Conservation (phyloP, 2,888 invertebrate species). For the Conops quadrifasciatus region DNA sequence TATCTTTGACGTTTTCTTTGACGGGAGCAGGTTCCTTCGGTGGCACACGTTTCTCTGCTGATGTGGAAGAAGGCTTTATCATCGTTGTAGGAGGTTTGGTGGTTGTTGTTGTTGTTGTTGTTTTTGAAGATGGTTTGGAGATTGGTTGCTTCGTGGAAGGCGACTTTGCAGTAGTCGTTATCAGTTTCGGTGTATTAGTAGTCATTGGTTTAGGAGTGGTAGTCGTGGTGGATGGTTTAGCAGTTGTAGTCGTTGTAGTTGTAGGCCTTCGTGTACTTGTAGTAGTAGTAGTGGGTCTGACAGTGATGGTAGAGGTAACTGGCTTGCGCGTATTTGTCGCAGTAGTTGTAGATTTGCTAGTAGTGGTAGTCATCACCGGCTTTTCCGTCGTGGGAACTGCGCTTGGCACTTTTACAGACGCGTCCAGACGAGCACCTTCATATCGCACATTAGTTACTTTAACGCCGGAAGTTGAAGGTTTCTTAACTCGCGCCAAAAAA, state of each 20-base stretch:
- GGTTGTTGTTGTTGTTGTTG: conserved; percentile 48
- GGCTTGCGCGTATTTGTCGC: conserved; percentile 39
- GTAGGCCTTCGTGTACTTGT: conserved; percentile 48
- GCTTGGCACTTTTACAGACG: conserved; percentile 49
- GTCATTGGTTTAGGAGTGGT: conserved; percentile 43
- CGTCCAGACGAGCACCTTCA: conserved; percentile 58
- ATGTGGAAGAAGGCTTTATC: conserved; percentile 46
- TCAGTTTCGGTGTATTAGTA: conserved; percentile 36
- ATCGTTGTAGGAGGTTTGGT: conserved; percentile 46
- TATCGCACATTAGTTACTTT: conserved; percentile 61
- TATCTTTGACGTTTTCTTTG: conserved; percentile 69
- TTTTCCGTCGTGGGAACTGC: conserved; percentile 49
- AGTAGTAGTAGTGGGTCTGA: conserved; percentile 47
- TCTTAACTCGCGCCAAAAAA: conserved; percentile 73
- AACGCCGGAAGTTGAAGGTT: conserved; percentile 60
- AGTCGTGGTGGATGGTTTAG: conserved; percentile 48
- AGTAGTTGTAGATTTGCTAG: conserved; percentile 36
- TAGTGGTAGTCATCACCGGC: conserved; percentile 47
- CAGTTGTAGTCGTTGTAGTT: conserved; percentile 45
- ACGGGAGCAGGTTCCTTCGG: conserved; percentile 66
- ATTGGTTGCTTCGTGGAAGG: conserved; percentile 36
- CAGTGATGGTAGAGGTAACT: conserved; percentile 42
- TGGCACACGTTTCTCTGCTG: conserved; percentile 50
- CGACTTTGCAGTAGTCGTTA: conserved; percentile 40
- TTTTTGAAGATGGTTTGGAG: conserved; percentile 45